Percentiles rank a stretch among this genome's conserved stretches.
Conservation (phyloP, 2,113 vertebrate genomes). For the Hemiprocne comata region DNA sequence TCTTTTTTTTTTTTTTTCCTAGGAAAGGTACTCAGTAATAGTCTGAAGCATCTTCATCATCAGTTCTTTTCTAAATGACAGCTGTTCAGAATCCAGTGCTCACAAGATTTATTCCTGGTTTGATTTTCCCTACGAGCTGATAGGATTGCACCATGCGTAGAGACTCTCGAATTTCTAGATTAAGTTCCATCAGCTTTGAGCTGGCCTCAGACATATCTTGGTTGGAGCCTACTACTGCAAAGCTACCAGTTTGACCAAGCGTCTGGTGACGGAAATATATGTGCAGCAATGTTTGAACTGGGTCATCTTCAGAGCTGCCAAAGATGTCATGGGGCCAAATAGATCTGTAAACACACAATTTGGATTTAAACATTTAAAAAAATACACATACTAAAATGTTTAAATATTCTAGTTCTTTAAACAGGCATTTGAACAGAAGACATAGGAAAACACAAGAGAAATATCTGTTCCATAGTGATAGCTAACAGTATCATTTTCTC, state of each 20-base stretch:
- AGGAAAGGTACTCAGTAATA: constrained; percentile 74
- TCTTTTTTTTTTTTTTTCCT: background rate
- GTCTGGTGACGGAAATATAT: constrained; percentile 98
- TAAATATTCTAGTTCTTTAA: background rate
- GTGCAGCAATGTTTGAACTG: constrained; percentile 91
- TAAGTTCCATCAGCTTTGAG: constrained; percentile 94
- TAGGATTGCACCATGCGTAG: constrained; percentile 86
- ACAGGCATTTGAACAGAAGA: background rate
- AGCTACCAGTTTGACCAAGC: constrained; percentile 92
- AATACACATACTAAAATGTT: background rate
- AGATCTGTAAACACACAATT: constrained; percentile 77
- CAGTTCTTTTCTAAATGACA: constrained; percentile 24
- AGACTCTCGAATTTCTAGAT: constrained; percentile 94
- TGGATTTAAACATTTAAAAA: background rate
- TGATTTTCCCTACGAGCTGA: constrained; percentile 76
- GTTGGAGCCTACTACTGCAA: constrained; percentile 91
- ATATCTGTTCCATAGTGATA: background rate
- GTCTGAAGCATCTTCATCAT: constrained; percentile 31
- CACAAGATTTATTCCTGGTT: constrained; percentile 67
- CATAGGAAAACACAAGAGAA: background rate
- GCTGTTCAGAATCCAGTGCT: constrained; percentile 88
- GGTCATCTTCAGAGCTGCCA: constrained; percentile 88
- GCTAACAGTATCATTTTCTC: background rate
- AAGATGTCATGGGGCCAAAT: constrained; percentile 97
- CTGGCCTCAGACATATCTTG: constrained; percentile 92